phyloP scores from a whole-genome alignment of 2,797 vertebrate species.

The Salarias fasciatus region DNA sequence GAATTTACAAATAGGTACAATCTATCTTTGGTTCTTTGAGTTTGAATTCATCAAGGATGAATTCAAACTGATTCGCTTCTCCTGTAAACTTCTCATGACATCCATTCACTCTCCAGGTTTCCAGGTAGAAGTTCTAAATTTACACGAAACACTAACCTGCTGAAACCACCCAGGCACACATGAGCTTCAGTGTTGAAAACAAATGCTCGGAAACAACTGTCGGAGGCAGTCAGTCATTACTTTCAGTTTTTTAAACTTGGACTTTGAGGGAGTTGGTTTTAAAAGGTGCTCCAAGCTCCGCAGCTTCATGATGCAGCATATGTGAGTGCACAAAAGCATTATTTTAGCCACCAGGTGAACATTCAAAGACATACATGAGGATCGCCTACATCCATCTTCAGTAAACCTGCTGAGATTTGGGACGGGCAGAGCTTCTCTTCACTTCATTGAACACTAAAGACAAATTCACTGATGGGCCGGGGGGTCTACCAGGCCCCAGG shows the following conservation, averaged over 20 bases:
- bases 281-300: neutral
- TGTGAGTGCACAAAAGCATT: neutral
- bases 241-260: too few species aligned
- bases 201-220: conserved; percentile 13
- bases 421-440: conserved; percentile 7
- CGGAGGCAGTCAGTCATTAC: too few species aligned
- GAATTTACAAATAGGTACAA: neutral
- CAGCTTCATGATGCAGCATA: conserved; percentile 14
- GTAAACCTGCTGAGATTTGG: conserved; percentile 8
- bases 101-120: conserved; percentile 21
- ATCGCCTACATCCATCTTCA: conserved; percentile 31
- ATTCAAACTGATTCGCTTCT: conserved; percentile 9
- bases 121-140: conserved; percentile 9
- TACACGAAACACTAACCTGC: conserved; percentile 39
- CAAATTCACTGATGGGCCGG: conserved; percentile 23
- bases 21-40: neutral
- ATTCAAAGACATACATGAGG: conserved; percentile 6
- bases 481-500: conserved; percentile 19
- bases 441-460: conserved; percentile 16
- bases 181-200: conserved; percentile 36
- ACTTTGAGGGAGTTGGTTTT: too few species aligned
- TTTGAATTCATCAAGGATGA: conserved; percentile 12
- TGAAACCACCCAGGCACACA: conserved; percentile 16
- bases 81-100: neutral
- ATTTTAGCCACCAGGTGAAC: conserved; percentile 4